phyloP scores from a whole-genome alignment of 23 tunicate genomes.

The Styela clava region DNA sequence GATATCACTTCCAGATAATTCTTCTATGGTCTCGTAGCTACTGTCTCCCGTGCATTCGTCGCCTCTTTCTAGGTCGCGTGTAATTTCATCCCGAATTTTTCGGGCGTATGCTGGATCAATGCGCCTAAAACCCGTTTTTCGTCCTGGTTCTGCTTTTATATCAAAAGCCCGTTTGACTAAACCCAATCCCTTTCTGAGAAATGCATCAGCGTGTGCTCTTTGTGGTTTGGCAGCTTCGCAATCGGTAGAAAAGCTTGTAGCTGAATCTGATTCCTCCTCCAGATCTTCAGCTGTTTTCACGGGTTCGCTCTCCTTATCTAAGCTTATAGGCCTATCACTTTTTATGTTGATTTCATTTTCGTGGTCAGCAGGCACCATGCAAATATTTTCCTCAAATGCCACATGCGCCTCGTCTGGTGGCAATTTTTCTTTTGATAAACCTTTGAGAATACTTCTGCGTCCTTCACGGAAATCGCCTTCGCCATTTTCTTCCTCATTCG shows the following conservation, averaged over 20 bases:
- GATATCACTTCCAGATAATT: too few species aligned
- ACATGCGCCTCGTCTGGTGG: too few species aligned
- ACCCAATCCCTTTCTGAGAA: background rate
- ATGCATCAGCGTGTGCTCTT: background rate
- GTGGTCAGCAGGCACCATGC: background rate
- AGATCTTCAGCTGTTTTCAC: too few species aligned
- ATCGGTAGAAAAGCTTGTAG: too few species aligned
- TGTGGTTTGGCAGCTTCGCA: too few species aligned
- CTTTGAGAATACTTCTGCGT: background rate
- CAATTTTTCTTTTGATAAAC: too few species aligned
- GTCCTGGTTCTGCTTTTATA: background rate
- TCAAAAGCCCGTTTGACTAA: background rate
- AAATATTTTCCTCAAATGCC: too few species aligned
- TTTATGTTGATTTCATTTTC: background rate
- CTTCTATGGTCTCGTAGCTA: background rate
- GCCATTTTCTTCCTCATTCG: background rate
- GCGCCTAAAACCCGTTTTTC: background rate
- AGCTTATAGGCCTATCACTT: too few species aligned
- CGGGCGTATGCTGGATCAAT: conserved; percentile 3
- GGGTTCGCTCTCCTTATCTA: too few species aligned
- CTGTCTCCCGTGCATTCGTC: background rate
- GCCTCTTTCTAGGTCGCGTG: background rate
- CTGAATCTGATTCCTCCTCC: too few species aligned
- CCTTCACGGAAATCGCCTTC: background rate
- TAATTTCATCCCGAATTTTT: conserved; percentile 11